Evolutionary conservation across 2,797 vertebrate genomes (phyloP), one percentile per base, ranked within the genome.

Genomic region (Sebastes goodei): DNA sequence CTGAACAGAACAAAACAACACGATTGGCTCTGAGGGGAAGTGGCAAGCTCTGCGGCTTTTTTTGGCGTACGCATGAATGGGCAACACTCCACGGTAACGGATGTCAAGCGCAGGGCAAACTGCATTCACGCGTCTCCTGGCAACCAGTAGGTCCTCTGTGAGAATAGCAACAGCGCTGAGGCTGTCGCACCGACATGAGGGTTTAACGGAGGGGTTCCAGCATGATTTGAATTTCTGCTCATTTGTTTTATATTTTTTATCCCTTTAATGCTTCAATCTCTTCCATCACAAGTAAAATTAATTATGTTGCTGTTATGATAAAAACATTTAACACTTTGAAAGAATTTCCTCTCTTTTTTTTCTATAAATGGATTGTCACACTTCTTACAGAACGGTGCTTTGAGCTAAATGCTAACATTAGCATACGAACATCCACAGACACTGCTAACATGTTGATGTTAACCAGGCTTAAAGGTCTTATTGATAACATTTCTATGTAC

Each of bases 141-240:
- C 79, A 81, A 82, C 83, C 20, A 6, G 59, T 35, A 25, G 46
- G 62, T 63, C 55, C 67, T 80, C 64, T 67, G 82, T 12, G 30
- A 70, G 74, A 71, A 72, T 49, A 62, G 78, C 42, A 17, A 46
- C 42, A 46, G 42, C 1, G 42, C 42, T 17, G 49, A 52, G 49
- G 49, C 49, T 20, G 17, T 8, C 15, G 15, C 42, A 46, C 42
- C 42, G 0, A 0, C 42, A 46, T 0, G 1, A 46, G 3, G 15
- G 42, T 46, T 46, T 69, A 49, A 59, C 70, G 84, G 79, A 88
- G 23, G 23, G 38, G 67, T 78, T 90, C 86, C 83, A 91, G 88
- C 90, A 82, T 82, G 82, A 81, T 69, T 53, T 27, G 1, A 66
- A 21, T 32, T 42, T 73, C 53, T 49, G 55, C 56, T 68, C 14